Evolutionary conservation across 1,140 invertebrate genomes (phyloP).

Genomic region (Subanguina moxae): DNA sequence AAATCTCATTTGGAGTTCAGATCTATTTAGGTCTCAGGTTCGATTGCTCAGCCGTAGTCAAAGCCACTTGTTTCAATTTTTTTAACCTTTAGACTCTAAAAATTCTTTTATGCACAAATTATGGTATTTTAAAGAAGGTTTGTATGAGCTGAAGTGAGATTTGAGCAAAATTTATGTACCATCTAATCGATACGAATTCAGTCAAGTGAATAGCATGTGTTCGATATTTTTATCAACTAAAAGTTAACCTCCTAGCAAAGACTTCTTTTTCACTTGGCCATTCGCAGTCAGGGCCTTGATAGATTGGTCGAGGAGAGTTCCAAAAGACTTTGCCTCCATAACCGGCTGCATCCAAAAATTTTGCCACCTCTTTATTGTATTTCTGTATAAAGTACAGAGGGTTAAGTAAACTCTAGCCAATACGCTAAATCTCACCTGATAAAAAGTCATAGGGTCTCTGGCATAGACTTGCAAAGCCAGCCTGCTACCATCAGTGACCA

Average conservation of each 20-base stretch:
- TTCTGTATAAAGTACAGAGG: conserved; percentile 32
- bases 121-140: background rate
- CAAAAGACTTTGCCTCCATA: conserved; percentile 58
- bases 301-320: conserved; percentile 57
- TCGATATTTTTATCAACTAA: background rate
- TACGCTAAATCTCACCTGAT: conserved; percentile 37
- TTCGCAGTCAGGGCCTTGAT: conserved; percentile 58
- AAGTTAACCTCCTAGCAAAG: conserved; percentile 52
- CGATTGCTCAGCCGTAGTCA: too few species aligned
- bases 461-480: conserved; percentile 54
- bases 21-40: too few species aligned
- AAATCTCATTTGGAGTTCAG: too few species aligned
- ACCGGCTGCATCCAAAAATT: conserved; percentile 50
- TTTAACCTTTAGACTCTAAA: too few species aligned
- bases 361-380: conserved; percentile 58
- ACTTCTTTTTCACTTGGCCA: conserved; percentile 59
- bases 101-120: too few species aligned
- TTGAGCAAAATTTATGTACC: background rate
- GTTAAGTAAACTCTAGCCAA: background rate
- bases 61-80: too few species aligned
- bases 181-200: conserved; percentile 9
- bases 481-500: conserved; percentile 57
- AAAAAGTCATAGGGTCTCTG: conserved; percentile 55
- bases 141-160: background rate
- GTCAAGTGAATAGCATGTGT: background rate